Percentiles rank a stretch among this genome's conserved stretches.
Conservation (phyloP, 2,888 invertebrate species). For the Xanthorhoe designata region DNA sequence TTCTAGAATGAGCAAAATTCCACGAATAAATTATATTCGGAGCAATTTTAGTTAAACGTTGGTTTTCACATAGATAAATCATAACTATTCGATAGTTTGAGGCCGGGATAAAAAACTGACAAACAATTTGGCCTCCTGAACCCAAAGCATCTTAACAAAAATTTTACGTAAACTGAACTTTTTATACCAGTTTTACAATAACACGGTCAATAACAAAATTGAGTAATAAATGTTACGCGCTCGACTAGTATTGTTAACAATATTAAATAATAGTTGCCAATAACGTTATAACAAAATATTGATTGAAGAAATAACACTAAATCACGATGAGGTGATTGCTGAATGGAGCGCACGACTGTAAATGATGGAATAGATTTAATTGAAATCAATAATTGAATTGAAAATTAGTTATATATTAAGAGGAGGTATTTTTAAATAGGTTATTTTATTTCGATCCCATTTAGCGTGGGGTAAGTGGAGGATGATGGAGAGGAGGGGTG, state of each 20-base stretch:
- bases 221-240: constrained; percentile 42
- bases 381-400: background rate
- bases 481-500: too few species aligned
- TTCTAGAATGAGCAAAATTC: too few species aligned
- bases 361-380: background rate
- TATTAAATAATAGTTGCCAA: constrained; percentile 18
- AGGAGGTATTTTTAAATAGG: too few species aligned
- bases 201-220: constrained; percentile 36
- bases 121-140: constrained; percentile 2
- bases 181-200: constrained; percentile 23
- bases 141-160: constrained; percentile 10
- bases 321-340: constrained; percentile 37
- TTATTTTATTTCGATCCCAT: too few species aligned
- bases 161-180: constrained; percentile 35
- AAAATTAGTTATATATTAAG: too few species aligned
- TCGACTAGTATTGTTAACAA: constrained; percentile 21
- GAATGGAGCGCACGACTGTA: constrained; percentile 40
- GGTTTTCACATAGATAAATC: too few species aligned
- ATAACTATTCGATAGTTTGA: too few species aligned
- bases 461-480: too few species aligned
- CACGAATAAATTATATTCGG: too few species aligned
- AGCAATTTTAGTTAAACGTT: too few species aligned
- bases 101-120: background rate
- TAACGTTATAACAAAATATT: constrained; percentile 28
- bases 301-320: constrained; percentile 18